Conservation (phyloP, 2,113 vertebrate species). For the Serinus canaria region DNA sequence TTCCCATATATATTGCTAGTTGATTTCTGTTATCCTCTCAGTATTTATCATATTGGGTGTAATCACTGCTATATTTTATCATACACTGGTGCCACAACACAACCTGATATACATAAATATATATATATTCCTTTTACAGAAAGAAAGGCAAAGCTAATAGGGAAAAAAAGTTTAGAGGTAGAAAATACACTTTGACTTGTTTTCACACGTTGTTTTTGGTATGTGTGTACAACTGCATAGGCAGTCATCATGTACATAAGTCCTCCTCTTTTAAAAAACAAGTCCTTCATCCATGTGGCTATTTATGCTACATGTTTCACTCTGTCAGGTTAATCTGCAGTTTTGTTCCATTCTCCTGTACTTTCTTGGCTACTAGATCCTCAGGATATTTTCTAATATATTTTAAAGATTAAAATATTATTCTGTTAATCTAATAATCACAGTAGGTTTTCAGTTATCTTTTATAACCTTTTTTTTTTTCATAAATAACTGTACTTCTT, state of each 20-base stretch:
- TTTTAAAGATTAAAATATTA: background rate
- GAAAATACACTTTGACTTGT: background rate
- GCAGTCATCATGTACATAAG: rapidly evolving
- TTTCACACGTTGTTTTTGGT: background rate
- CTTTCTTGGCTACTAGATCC: background rate
- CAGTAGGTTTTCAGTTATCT: background rate
- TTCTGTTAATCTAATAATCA: background rate
- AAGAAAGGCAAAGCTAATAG: background rate
- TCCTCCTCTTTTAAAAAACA: background rate
- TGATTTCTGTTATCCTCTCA: background rate
- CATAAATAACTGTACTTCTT: background rate
- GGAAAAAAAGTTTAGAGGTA: background rate
- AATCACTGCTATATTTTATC: background rate
- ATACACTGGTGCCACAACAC: background rate
- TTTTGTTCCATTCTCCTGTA: background rate
- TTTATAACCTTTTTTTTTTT: background rate
- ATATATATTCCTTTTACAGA: background rate
- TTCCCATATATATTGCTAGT: background rate
- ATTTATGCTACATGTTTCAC: background rate
- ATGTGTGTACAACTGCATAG: background rate
- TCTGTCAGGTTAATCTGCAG: background rate
- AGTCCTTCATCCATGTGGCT: background rate
- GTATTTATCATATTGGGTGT: background rate
- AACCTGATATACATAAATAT: background rate
- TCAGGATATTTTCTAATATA: background rate